Conservation (phyloP, 1,140 invertebrate genomes). For the Spodoptera litura region DNA sequence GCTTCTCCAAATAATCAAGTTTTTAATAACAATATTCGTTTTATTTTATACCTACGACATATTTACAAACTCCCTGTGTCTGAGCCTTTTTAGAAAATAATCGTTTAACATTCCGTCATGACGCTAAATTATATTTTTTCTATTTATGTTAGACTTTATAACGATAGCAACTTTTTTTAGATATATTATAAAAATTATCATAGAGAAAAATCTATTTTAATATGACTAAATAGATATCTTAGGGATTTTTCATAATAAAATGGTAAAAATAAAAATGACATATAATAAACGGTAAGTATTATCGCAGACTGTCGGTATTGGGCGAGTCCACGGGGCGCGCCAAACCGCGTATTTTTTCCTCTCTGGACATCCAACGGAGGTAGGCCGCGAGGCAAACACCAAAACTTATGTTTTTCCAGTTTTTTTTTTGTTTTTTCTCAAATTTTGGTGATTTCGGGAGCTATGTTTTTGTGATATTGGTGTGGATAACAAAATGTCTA, state of each 20-base stretch:
- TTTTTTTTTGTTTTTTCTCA: slow-evolving; percentile 55
- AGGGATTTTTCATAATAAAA: neutral
- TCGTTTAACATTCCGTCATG: neutral
- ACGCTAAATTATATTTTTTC: neutral
- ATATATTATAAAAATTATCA: no score
- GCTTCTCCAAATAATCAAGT: slow-evolving; percentile 80
- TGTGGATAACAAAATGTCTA: slow-evolving; percentile 15
- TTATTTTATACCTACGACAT: slow-evolving; percentile 57
- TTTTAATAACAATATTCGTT: slow-evolving; percentile 76
- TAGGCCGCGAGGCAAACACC: slow-evolving; percentile 60
- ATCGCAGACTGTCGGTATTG: slow-evolving; percentile 79
- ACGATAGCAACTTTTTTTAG: neutral
- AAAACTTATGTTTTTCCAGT: slow-evolving; percentile 48
- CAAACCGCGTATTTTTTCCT: slow-evolving; percentile 84
- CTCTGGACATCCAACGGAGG: slow-evolving; percentile 83
- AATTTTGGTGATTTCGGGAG: slow-evolving; percentile 53
- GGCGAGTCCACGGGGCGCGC: slow-evolving; percentile 77
- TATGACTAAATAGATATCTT: neutral
- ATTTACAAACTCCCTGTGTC: neutral
- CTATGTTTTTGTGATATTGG: slow-evolving; percentile 44
- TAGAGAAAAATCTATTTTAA: neutral
- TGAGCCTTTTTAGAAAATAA: neutral
- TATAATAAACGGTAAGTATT: slow-evolving; percentile 61
- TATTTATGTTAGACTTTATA: neutral
- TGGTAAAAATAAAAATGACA: slow-evolving; percentile 5